Conservation (phyloP, 30 jellyfish, hydroid and myxozoan species). For the Pelagia noctiluca region DNA sequence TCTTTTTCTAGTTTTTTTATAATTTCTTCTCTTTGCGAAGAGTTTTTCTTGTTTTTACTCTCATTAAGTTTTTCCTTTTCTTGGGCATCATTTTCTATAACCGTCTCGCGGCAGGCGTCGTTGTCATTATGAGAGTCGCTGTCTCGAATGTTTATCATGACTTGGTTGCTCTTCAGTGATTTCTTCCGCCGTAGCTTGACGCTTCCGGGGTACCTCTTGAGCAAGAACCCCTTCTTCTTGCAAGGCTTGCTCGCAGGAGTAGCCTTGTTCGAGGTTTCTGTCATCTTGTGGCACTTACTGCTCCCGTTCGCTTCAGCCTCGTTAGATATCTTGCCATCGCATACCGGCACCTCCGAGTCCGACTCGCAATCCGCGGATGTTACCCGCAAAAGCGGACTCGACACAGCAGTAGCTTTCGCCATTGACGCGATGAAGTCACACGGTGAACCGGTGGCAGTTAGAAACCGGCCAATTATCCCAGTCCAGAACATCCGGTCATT, state of each 20-base stretch:
- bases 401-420: constrained; percentile 14
- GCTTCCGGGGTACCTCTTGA: too few species aligned
- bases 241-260: too few species aligned
- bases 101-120: constrained; percentile 41
- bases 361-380: too few species aligned
- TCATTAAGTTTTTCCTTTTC: neutral
- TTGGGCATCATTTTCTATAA: neutral
- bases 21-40: neutral
- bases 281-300: too few species aligned
- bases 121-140: constrained; percentile 48
- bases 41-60: neutral
- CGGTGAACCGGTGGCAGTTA: neutral
- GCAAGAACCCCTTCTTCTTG: too few species aligned
- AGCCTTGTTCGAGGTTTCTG: too few species aligned
- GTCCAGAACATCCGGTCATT: constrained; percentile 17
- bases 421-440: neutral
- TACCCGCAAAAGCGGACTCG: too few species aligned
- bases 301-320: too few species aligned
- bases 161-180: neutral
- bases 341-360: too few species aligned
- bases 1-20: neutral
- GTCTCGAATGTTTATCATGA: constrained; percentile 45
- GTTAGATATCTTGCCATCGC: too few species aligned
- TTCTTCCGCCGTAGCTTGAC: too few species aligned
- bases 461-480: neutral